Evolutionary conservation across 2,888 invertebrate species (phyloP).

Genomic region (Melikaiella ostensackeni): DNA sequence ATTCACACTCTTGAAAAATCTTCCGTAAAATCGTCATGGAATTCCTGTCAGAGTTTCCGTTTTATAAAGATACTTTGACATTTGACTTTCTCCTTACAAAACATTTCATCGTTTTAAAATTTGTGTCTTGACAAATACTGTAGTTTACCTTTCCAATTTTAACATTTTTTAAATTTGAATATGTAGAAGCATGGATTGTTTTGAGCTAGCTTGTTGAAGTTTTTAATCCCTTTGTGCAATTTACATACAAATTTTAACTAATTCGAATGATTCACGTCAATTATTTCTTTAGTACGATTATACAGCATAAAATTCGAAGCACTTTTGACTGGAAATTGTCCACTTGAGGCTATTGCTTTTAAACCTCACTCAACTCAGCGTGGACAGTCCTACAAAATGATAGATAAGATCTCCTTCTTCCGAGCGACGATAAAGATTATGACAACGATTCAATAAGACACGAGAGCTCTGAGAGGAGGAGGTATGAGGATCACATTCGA

Average conservation of each 20-base stretch:
- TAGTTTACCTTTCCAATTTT: too few relatives aligned
- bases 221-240: background rate
- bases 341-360: conserved; percentile 24
- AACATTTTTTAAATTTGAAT: background rate
- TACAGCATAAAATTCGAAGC: conserved; percentile 25
- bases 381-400: conserved; percentile 25
- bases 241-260: conserved; percentile 1
- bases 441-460: conserved; percentile 36
- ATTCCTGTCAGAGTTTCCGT: conserved; percentile 9
- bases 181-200: background rate
- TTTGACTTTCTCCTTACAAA: background rate
- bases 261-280: background rate
- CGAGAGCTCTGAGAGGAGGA: conserved; percentile 8
- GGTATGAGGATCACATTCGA: conserved; percentile 36
- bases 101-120: background rate
- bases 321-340: conserved; percentile 24
- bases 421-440: conserved; percentile 33
- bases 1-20: conserved; percentile 24
- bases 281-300: conserved; percentile 7
- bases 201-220: background rate
- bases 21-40: conserved; percentile 3
- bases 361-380: conserved; percentile 3
- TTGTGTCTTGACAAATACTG: too few relatives aligned
- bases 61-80: conserved; percentile 9
- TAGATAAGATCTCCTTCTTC: conserved; percentile 35